Percentiles rank a stretch among this genome's conserved stretches.
These are phyloP conservation scores for Zonotrichia leucophrys DNA, from an alignment of 2,113 vertebrate species.

Conservation along the genomic window DNA sequence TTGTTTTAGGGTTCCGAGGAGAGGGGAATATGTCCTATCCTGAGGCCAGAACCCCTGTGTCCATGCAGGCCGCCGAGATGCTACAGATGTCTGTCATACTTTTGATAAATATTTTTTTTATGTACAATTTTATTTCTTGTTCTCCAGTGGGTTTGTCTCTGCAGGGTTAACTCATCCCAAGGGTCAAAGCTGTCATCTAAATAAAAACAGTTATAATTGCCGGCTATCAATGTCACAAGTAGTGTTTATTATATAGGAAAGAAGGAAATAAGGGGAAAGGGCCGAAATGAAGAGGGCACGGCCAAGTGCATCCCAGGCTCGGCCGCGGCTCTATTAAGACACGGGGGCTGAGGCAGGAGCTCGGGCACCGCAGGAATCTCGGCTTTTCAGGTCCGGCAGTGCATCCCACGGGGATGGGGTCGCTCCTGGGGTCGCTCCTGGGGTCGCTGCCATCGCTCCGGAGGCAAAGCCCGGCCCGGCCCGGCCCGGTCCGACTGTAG, in stretches of 20 bases:
- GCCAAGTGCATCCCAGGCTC: neutral
- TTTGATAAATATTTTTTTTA: neutral
- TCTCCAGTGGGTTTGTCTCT: neutral
- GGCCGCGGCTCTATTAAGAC: neutral
- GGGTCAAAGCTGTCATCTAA: neutral
- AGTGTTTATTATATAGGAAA: neutral
- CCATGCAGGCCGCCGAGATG: neutral
- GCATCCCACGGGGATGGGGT: neutral
- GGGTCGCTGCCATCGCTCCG: neutral
- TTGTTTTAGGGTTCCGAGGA: neutral
- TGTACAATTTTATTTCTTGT: neutral
- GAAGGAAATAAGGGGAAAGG: neutral
- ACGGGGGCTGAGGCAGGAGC: neutral
- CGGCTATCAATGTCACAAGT: neutral
- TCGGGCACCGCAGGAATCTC: neutral
- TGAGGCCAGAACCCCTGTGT: neutral
- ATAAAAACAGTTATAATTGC: neutral
- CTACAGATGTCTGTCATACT: neutral
- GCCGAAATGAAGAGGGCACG: neutral
- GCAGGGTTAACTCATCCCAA: neutral
- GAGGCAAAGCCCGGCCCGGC: neutral
- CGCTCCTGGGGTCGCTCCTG: neutral
- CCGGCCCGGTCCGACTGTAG: fast-evolving
- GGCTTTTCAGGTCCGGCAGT: fast-evolving
- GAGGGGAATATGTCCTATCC: no score